Base-by-base conservation (phyloP, 2,797 vertebrate species). In the Lophotriccus pileatus region DNA sequence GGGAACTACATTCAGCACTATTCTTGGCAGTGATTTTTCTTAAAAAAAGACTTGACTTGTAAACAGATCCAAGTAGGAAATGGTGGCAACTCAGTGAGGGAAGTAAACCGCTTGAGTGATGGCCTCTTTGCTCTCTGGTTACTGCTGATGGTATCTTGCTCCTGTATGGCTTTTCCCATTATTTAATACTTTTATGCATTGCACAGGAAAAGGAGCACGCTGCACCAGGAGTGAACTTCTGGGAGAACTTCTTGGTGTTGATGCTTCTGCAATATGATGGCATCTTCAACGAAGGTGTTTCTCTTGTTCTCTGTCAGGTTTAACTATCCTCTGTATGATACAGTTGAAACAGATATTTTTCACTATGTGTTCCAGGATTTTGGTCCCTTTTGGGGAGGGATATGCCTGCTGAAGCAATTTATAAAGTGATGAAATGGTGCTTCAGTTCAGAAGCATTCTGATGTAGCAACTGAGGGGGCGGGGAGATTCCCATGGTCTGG, bases 71-170 rank as follows among this genome's bases (percentile, higher is more conserved):
- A 9, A 36, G 36, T 28, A 68, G 77, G 60, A 56, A 95, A 72
- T 1, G 8, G 60, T 8, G 4, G 52, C 81, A 91, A 32, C 30
- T 6, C 43, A 47, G 8, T 0, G 0, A 88, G 49, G 15, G 49
- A 90, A 77, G 12, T 58, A 68, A 90, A 62, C 20, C 62, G 22
- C 44, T 77, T 62, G 60, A 89, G 37, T 43, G 39, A 68, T 23
- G 46, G 24, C 43, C n/a, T 91, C 36, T 90, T 93, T 41, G 50
- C 8, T 50, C 53, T 72, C 78, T 81, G 72, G 28, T 64, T 77
- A 12, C 37, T 84, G 22, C n/a, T 82, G 50, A 13, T 63, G 43
- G 7, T 44, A 34, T 21, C n/a, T 82, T 15, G 22, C 37, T 82
- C 43, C 69, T 86, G 43, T 30, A 8, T 39, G 46, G 47, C 36